Conservation (phyloP, 2,888 invertebrate species). For the Brachypterus glaber region DNA sequence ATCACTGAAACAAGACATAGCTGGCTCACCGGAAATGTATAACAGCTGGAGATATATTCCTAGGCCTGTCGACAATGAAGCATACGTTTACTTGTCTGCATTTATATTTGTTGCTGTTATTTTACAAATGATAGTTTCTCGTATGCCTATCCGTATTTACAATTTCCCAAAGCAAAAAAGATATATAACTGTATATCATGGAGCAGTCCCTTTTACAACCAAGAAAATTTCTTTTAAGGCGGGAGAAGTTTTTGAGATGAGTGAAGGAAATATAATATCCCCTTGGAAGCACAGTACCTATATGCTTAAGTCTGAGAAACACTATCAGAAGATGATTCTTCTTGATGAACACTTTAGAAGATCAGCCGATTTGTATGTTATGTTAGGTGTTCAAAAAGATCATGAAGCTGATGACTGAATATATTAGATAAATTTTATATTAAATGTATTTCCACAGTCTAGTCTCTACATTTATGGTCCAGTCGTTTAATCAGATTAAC, state of each 20-base stretch:
- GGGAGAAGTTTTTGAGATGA: conserved; percentile 28
- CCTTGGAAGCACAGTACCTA: conserved; percentile 15
- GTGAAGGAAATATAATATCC: too few species aligned
- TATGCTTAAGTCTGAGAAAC: conserved; percentile 29
- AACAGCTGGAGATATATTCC: conserved; percentile 12
- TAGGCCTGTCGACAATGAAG: conserved; percentile 21
- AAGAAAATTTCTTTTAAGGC: conserved; percentile 22
- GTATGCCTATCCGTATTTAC: conserved; percentile 36
- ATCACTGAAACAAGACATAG: conserved; percentile 14
- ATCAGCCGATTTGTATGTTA: conserved; percentile 36
- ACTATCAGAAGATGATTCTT: conserved; percentile 29
- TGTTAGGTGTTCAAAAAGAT: conserved; percentile 33
- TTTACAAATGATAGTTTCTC: conserved; percentile 25
- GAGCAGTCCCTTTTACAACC: conserved; percentile 25
- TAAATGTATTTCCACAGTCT: conserved; percentile 14
- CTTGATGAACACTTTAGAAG: conserved; percentile 33
- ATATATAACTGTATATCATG: conserved; percentile 31
- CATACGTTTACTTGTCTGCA: conserved; percentile 21
- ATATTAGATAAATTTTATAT: conserved; percentile 7
- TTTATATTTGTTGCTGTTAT: conserved; percentile 24
- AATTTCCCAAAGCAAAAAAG: conserved; percentile 25
- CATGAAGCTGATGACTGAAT: conserved; percentile 19
- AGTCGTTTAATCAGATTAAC: too few species aligned
- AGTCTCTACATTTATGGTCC: too few species aligned
- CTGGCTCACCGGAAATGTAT: conserved; percentile 11